phyloP scores from a whole-genome alignment of 2,113 vertebrate genomes.

The Petaurus breviceps region DNA sequence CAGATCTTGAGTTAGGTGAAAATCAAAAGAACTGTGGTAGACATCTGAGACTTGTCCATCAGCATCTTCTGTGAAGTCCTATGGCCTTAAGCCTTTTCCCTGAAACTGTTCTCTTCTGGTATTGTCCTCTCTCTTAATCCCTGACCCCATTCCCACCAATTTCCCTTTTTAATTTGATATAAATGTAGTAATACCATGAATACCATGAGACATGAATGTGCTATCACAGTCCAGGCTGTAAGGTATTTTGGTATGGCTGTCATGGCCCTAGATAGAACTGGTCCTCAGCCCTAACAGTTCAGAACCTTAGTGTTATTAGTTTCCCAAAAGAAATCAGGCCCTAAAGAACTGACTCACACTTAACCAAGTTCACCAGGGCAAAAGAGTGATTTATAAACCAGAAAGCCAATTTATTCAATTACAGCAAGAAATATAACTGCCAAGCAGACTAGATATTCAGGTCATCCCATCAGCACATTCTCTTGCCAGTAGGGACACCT shows the following conservation, averaged over 20 bases:
- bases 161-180: background rate
- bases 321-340: background rate
- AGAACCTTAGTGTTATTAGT: background rate
- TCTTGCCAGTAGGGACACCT: background rate
- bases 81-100: background rate
- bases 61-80: background rate
- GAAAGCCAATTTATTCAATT: slow-evolving; percentile 8
- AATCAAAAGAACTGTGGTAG: background rate
- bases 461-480: background rate
- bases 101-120: background rate
- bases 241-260: background rate
- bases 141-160: background rate
- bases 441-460: background rate
- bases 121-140: background rate
- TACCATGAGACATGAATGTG: background rate
- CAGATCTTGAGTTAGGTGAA: background rate
- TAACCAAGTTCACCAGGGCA: background rate
- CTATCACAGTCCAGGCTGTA: background rate
- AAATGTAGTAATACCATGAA: background rate
- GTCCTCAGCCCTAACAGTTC: background rate
- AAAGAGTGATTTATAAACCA: background rate
- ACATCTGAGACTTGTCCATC: background rate
- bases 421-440: background rate
- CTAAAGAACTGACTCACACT: background rate
- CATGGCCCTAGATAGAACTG: background rate